Conservation (phyloP, 2,888 invertebrate species). For the Hoplodrina ambigua region DNA sequence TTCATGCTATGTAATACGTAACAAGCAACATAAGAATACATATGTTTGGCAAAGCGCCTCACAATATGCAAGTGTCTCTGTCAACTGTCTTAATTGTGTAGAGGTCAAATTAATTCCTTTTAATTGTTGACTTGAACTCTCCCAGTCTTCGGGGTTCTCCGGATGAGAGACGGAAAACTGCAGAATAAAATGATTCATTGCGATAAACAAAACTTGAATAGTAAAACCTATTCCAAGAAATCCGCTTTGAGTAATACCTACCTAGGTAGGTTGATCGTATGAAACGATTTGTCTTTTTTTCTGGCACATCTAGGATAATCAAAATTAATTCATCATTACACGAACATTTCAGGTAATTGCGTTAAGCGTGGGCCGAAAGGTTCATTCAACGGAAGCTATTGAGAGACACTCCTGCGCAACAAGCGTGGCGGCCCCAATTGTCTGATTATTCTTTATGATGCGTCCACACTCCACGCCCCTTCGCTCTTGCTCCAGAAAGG, state of each 20-base stretch:
- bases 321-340: background rate
- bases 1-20: background rate
- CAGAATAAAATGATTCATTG: constrained; percentile 59
- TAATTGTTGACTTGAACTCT: constrained; percentile 77
- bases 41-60: constrained; percentile 34
- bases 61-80: constrained; percentile 65
- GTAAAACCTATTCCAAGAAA: constrained; percentile 50
- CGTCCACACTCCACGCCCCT: constrained; percentile 79
- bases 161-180: constrained; percentile 65
- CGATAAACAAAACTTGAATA: constrained; percentile 36
- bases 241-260: background rate
- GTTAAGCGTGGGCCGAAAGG: constrained; percentile 52
- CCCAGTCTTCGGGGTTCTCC: background rate
- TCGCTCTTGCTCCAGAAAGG: constrained; percentile 68
- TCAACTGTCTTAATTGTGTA: constrained; percentile 79
- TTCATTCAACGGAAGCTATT: constrained; percentile 79
- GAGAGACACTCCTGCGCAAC: constrained; percentile 87
- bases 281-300: no score
- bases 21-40: background rate
- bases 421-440: constrained; percentile 88
- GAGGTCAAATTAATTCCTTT: constrained; percentile 88
- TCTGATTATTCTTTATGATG: constrained; percentile 89
- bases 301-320: no score
- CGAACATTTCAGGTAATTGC: constrained; percentile 43
- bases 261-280: no score